Conservation (phyloP, 30 jellyfish, hydroid and myxozoan species). For the Aurelia sp. region DNA sequence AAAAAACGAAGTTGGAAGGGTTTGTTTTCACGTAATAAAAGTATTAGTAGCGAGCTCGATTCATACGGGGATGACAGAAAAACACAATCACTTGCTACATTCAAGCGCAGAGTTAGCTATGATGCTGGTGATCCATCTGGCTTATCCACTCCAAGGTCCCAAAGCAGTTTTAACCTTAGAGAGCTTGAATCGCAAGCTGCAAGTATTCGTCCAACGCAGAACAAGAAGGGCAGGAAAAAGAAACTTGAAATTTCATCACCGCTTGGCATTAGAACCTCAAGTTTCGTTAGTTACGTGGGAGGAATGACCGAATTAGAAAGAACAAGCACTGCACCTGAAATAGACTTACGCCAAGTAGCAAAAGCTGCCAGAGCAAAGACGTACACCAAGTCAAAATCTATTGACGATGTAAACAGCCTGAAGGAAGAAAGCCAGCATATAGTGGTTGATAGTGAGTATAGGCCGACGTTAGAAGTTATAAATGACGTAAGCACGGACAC, state of each 20-base stretch:
- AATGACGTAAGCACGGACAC: slow-evolving; percentile 57
- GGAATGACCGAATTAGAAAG: slow-evolving; percentile 64
- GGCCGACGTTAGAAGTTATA: slow-evolving; percentile 28
- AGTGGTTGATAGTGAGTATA: slow-evolving; percentile 1
- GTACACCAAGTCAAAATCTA: slow-evolving; percentile 14
- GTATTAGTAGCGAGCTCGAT: slow-evolving; percentile 57
- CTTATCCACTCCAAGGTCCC: slow-evolving; percentile 54
- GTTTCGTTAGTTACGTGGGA: slow-evolving; percentile 77
- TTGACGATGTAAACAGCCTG: slow-evolving; percentile 5
- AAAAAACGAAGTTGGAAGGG: slow-evolving; percentile 92
- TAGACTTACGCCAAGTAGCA: slow-evolving; percentile 51
- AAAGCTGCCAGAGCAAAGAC: slow-evolving; percentile 34
- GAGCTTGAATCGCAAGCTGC: slow-evolving; percentile 52
- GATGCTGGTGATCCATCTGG: slow-evolving; percentile 47
- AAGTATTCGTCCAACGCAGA: slow-evolving; percentile 33
- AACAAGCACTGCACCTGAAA: slow-evolving; percentile 69
- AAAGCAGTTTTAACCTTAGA: slow-evolving; percentile 67
- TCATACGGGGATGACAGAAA: slow-evolving; percentile 46
- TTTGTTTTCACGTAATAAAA: slow-evolving; percentile 73
- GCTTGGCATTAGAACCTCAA: slow-evolving; percentile 57
- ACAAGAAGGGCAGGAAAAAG: slow-evolving; percentile 56
- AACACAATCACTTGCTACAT: slow-evolving; percentile 42
- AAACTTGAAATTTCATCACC: slow-evolving; percentile 78
- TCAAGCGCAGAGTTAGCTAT: slow-evolving; percentile 51
- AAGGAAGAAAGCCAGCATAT: neutral